These are phyloP conservation scores for Hirtodrosophila cameraria DNA, from an alignment of 2,888 invertebrate genomes.

Conservation along the genomic window DNA sequence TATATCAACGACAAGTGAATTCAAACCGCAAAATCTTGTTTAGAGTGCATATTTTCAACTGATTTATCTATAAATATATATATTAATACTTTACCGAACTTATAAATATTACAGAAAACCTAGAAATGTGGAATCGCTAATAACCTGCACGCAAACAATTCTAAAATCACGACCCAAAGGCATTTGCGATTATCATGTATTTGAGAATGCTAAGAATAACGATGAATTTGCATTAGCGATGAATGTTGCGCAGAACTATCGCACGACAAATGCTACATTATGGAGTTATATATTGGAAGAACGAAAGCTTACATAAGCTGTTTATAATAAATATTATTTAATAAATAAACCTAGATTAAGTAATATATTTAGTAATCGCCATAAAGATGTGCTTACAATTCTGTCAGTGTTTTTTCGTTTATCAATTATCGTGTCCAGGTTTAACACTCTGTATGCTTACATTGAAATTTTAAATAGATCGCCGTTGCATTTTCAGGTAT, in stretches of 20 bases:
- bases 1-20: too few species aligned
- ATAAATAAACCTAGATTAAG: conserved; percentile 3
- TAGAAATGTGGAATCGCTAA: conserved; percentile 31
- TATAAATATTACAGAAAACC: conserved; percentile 69
- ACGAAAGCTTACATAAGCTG: conserved; percentile 1
- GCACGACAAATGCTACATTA: conserved; percentile 61
- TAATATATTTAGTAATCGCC: too few species aligned
- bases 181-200: conserved; percentile 81
- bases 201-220: conserved; percentile 58
- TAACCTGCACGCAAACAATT: conserved; percentile 41
- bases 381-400: too few species aligned
- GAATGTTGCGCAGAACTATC: conserved; percentile 64
- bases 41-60: too few species aligned
- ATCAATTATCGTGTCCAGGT: too few species aligned
- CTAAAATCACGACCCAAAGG: conserved; percentile 56
- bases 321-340: neutral
- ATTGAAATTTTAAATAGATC: too few species aligned
- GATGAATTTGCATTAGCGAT: conserved; percentile 42
- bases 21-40: too few species aligned
- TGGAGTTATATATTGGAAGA: conserved; percentile 73
- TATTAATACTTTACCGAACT: too few species aligned
- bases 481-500: neutral
- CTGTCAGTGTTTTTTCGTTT: too few species aligned
- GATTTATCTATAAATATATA: too few species aligned
- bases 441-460: too few species aligned